A percentile compares a stretch with the other conserved stretches of the same genome.
Evolutionary conservation across 2,797 vertebrate genomes (phyloP).

Genomic region (Rhincodon typus): DNA sequence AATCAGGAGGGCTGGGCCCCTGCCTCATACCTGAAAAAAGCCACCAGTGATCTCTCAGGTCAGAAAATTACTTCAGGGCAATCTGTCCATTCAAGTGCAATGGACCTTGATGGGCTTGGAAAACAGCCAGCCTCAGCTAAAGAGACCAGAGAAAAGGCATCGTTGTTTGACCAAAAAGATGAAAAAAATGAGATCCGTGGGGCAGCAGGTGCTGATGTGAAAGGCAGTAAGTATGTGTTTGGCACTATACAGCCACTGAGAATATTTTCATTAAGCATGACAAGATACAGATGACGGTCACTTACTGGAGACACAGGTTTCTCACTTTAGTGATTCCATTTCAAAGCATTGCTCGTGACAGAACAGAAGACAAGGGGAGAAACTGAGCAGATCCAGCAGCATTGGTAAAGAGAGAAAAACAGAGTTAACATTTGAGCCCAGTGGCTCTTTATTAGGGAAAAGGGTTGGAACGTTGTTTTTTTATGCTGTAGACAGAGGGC

Average conservation of each 20-base stretch:
- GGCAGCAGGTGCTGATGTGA: slow-evolving; percentile 49
- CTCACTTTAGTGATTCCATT: not conserved
- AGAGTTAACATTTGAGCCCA: no score
- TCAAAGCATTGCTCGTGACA: not conserved
- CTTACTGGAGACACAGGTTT: not conserved
- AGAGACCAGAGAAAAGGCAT: slow-evolving; percentile 61
- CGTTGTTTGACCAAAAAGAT: slow-evolving; percentile 53
- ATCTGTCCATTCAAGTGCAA: slow-evolving; percentile 65
- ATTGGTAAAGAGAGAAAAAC: no score
- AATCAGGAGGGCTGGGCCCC: slow-evolving; percentile 96
- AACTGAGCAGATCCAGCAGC: no score
- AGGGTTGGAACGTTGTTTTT: no score
- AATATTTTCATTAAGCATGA: not conserved
- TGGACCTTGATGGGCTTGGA: slow-evolving; percentile 75
- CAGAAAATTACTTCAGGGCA: slow-evolving; percentile 70
- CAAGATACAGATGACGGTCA: not conserved
- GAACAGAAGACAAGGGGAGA: not conserved
- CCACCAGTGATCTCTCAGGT: slow-evolving; percentile 63
- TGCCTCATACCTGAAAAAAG: slow-evolving; percentile 89
- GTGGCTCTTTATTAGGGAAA: no score
- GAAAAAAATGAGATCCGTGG: slow-evolving; percentile 49
- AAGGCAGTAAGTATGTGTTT: slow-evolving; percentile 66
- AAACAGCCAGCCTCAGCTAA: slow-evolving; percentile 59
- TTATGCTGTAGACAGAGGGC: no score
- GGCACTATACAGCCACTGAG: not conserved